Percentiles rank a stretch among this genome's conserved stretches.
phyloP scores from a whole-genome alignment of 2,797 vertebrate species.

The Girardinus metallicus region DNA sequence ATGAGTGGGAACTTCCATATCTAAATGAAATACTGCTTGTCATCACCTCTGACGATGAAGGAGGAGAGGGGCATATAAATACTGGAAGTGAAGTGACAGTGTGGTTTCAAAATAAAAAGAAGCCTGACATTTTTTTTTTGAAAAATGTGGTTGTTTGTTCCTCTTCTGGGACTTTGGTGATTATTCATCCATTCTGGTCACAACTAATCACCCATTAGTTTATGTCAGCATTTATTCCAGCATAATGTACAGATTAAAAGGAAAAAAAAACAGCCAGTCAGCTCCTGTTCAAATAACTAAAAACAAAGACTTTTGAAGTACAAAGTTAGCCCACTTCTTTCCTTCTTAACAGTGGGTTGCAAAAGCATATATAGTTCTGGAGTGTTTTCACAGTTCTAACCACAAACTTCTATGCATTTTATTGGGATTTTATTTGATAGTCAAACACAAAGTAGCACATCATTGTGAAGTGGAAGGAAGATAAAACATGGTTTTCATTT shows the following conservation, averaged over 20 bases:
- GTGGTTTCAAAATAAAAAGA: not conserved
- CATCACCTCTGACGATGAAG: not conserved
- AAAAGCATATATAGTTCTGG: not conserved
- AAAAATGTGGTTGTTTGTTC: not conserved
- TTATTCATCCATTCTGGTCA: not conserved
- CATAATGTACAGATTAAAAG: not conserved
- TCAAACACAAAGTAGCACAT: not conserved
- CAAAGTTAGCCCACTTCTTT: not conserved
- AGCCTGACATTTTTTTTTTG: not conserved
- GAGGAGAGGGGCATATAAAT: not conserved
- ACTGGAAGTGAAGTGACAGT: not conserved
- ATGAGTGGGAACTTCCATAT: slow-evolving; percentile 40
- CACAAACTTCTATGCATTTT: not conserved
- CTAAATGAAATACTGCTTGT: slow-evolving; percentile 1
- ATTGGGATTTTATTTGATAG: not conserved
- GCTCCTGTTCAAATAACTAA: not conserved
- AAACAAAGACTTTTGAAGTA: not conserved
- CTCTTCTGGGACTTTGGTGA: not conserved
- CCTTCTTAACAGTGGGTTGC: not conserved
- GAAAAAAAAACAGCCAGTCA: not conserved
- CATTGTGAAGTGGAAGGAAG: not conserved
- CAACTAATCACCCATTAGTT: not conserved
- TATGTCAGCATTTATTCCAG: not conserved
- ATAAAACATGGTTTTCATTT: not conserved
- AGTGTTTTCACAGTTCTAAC: not conserved